phyloP scores from a whole-genome alignment of 2,113 vertebrate species.

The Trichomycterus rosablanca region DNA sequence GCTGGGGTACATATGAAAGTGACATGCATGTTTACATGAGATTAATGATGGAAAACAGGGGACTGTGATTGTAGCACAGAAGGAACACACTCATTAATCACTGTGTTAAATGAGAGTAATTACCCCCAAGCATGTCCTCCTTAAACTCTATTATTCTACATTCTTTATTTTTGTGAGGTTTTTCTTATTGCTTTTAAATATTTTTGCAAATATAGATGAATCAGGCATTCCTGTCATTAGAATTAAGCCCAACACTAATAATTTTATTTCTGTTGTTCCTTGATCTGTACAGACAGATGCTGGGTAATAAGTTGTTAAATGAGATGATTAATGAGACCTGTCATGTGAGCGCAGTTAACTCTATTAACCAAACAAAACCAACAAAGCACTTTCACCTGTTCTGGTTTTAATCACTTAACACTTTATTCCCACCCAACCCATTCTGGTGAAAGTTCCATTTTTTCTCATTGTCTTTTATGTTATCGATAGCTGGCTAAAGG shows the following conservation, averaged over 20 bases:
- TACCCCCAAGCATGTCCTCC: conserved; percentile 61
- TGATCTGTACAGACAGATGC: conserved; percentile 55
- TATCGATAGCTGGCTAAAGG: no score
- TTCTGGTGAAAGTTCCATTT: no score
- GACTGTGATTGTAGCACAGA: conserved; percentile 48
- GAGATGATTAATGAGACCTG: conserved; percentile 58
- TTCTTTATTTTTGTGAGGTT: conserved; percentile 41
- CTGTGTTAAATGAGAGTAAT: conserved; percentile 59
- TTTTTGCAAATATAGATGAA: conserved; percentile 2
- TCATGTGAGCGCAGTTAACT: conserved; percentile 46
- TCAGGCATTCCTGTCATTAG: background rate
- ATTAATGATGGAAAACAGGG: conserved; percentile 58
- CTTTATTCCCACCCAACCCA: background rate
- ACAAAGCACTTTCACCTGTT: conserved; percentile 17
- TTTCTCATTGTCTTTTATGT: no score
- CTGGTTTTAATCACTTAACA: background rate
- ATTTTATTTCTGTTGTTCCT: conserved; percentile 38
- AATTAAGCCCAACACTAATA: background rate
- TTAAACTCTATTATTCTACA: conserved; percentile 51
- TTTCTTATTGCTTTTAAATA: background rate
- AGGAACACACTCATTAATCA: conserved; percentile 56
- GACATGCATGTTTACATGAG: conserved; percentile 51
- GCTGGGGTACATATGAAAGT: no score
- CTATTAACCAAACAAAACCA: conserved; percentile 40
- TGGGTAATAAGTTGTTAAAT: conserved; percentile 63